Base-by-base conservation (phyloP, 2,888 invertebrate genomes). In the Rhagophthalmus giganteus region DNA sequence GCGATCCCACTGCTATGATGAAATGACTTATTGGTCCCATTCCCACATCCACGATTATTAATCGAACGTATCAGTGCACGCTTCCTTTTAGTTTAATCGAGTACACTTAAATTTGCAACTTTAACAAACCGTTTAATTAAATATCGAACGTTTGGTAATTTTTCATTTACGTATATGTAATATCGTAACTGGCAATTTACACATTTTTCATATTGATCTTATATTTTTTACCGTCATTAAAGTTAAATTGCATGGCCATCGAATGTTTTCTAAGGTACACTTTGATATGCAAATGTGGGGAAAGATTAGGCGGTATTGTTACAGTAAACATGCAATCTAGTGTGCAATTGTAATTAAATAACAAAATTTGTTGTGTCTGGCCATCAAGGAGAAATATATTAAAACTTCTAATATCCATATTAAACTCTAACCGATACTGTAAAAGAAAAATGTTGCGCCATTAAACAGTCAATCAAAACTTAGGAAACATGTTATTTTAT, bases 291-390 rank as follows among this genome's bases (percentile, higher is more conserved):
- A 48, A 54, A 54, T 54, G 11, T 20, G 33, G 8, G n/a, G n/a
- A 16, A 24, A 42, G 38, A 42, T 53, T 48, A 15, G 53, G 47
- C 33, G 48, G 41, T 48, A 50, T 26, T 25, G 45, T 51, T 51
- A 39, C 28, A 40, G 45, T 45, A 54, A 58, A 53, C 58, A 55
- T 59, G 56, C 54, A 59, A 59, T 59, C 54, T 56, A 46, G 46
- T 59, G 56, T 60, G 60, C 60, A 58, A 60, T 60, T 60, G 58
- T 60, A 58, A 60, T 60, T 60, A 54, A 56, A 55, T 57, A 57
- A 57, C 47, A 55, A 54, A 37, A 46, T 55, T 51, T 60, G 58
- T 60, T 59, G 47, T 56, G 59, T 60, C 59, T 60, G 49, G 56
- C 42, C 45, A 56, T 55, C 57, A 60, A 60, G 59, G 59, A 52